Conservation (phyloP, 2,888 invertebrate species). For the Homarus gammarus region DNA sequence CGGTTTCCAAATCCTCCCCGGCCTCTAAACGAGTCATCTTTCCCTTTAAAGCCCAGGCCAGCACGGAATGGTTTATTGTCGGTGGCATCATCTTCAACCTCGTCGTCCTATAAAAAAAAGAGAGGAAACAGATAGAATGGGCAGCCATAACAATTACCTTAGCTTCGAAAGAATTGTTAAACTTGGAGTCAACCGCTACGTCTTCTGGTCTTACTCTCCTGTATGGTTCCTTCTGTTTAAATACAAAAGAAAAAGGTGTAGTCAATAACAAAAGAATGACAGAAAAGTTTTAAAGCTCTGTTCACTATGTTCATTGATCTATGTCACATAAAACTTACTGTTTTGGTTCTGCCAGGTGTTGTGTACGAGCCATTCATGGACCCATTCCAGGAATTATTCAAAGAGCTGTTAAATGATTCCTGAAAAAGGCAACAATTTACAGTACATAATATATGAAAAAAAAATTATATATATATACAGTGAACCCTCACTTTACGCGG, state of each 20-base stretch:
- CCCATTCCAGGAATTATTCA: conserved; percentile 34
- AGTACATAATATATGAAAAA: neutral
- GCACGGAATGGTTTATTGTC: conserved; percentile 29
- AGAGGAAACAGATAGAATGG: conserved; percentile 13
- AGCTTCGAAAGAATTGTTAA: conserved; percentile 97
- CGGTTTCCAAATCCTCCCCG: neutral
- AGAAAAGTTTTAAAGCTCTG: neutral
- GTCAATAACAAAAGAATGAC: neutral
- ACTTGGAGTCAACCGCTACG: conserved; percentile 83
- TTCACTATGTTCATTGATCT: neutral
- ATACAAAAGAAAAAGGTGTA: neutral
- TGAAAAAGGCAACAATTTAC: conserved; percentile 26
- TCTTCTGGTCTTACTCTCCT: conserved; percentile 90
- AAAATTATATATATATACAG: too few species aligned
- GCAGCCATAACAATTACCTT: conserved; percentile 86
- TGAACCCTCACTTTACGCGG: too few species aligned
- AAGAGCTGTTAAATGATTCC: conserved; percentile 16
- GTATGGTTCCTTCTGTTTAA: conserved; percentile 83
- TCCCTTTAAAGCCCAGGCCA: conserved; percentile 61
- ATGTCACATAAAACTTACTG: conserved; percentile 22
- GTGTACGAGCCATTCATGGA: conserved; percentile 43
- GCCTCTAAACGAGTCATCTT: conserved; percentile 13
- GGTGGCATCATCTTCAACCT: conserved; percentile 40
- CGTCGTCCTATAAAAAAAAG: conserved; percentile 29
- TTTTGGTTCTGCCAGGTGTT: conserved; percentile 1